Conservation (phyloP, 1,140 invertebrate genomes). For the Agrilus planipennis region DNA sequence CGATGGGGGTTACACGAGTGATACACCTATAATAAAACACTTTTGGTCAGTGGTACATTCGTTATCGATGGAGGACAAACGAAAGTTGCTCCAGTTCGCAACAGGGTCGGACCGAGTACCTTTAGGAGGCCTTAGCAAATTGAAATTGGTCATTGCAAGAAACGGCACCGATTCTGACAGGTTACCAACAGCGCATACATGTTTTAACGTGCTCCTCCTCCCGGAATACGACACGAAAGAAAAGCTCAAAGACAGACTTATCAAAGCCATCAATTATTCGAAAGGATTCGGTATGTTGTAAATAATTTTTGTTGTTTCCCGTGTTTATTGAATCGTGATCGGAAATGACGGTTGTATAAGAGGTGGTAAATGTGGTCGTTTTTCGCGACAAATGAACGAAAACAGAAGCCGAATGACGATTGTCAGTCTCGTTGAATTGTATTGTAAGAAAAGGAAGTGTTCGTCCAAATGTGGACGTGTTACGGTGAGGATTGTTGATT, state of each 20-base stretch:
- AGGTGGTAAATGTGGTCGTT: too few relatives aligned
- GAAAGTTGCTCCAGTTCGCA: slow-evolving; percentile 84
- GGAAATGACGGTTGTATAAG: too few relatives aligned
- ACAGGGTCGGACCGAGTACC: slow-evolving; percentile 92
- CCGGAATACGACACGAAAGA: slow-evolving; percentile 79
- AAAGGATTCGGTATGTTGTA: slow-evolving; percentile 80
- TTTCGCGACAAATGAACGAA: too few relatives aligned
- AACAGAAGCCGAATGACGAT: too few relatives aligned
- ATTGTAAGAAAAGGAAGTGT: too few relatives aligned
- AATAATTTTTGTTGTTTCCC: too few relatives aligned
- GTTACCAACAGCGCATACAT: slow-evolving; percentile 81
- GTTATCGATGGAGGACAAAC: slow-evolving; percentile 69
- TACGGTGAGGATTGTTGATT: too few relatives aligned
- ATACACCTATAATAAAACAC: slow-evolving; percentile 73
- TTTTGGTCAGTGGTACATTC: slow-evolving; percentile 95
- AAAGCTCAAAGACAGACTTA: slow-evolving; percentile 71
- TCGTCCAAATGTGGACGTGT: too few relatives aligned
- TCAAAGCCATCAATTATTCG: slow-evolving; percentile 83
- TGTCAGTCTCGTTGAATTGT: too few relatives aligned
- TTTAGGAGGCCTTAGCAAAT: slow-evolving; percentile 77
- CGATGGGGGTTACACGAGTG: slow-evolving; percentile 77
- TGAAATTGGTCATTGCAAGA: slow-evolving; percentile 72
- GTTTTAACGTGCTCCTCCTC: slow-evolving; percentile 89
- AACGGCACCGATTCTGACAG: slow-evolving; percentile 70
- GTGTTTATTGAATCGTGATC: too few relatives aligned